Conservation (phyloP, 2,797 vertebrate species). For the Heliangelus exortis region DNA sequence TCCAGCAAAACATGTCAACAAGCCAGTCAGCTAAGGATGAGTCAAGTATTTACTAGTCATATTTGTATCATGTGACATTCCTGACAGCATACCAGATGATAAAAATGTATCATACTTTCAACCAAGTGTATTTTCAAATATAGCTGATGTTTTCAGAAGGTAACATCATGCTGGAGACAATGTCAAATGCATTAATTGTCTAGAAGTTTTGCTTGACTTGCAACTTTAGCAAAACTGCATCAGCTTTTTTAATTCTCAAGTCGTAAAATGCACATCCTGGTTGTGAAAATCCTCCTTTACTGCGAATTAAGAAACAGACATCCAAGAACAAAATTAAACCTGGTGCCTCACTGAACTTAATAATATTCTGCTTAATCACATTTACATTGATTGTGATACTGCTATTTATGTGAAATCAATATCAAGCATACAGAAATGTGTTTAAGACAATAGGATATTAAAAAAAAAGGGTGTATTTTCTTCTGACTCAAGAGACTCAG, state of each 20-base stretch:
- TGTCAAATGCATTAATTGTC: background rate
- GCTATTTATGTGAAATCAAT: background rate
- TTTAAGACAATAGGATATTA: background rate
- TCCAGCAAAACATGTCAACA: background rate
- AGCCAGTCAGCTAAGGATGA: constrained; percentile 1
- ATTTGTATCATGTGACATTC: background rate
- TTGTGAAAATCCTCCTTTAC: background rate
- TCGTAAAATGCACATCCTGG: background rate
- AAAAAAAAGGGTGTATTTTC: background rate
- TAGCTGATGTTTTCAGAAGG: background rate
- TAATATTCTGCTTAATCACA: background rate
- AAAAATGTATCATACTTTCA: background rate
- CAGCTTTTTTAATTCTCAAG: background rate
- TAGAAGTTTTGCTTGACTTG: background rate
- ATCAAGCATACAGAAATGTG: background rate
- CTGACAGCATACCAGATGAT: background rate
- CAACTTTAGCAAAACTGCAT: background rate
- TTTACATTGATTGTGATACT: background rate
- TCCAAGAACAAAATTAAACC: background rate
- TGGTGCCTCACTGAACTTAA: background rate
- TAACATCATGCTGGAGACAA: background rate
- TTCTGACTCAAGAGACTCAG: background rate
- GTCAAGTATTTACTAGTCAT: background rate
- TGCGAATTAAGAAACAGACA: background rate
- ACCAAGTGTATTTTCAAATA: background rate